Percentiles rank a stretch among this genome's conserved stretches.
Evolutionary conservation across 2,888 invertebrate species (phyloP).

Genomic region (Pristionchus entomophagus): DNA sequence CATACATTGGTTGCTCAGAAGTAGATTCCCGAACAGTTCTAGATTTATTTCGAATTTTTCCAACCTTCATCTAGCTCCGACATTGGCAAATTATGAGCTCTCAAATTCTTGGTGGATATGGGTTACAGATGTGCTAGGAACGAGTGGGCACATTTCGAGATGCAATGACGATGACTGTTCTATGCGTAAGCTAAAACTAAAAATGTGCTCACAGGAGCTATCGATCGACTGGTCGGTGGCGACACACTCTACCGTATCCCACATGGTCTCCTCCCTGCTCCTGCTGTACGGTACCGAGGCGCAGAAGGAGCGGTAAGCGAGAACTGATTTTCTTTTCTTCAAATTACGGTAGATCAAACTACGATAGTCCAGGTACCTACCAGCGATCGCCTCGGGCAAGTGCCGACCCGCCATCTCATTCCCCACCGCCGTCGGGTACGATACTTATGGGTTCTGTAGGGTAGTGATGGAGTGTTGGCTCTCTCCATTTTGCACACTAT

Average conservation of each 20-base stretch:
- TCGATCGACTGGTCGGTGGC: constrained; percentile 64
- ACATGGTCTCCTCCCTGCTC: constrained; percentile 59
- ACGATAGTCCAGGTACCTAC: constrained; percentile 50
- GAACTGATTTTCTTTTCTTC: background rate
- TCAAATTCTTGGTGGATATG: too few relatives aligned
- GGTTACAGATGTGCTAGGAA: too few relatives aligned
- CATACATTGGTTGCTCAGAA: too few relatives aligned
- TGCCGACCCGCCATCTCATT: constrained; percentile 54
- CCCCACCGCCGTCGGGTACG: constrained; percentile 48
- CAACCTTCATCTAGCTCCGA: too few relatives aligned
- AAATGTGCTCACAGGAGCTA: constrained; percentile 62
- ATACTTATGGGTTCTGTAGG: background rate
- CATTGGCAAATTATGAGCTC: too few relatives aligned
- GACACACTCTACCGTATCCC: constrained; percentile 54
- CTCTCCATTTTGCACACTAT: background rate
- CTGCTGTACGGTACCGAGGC: constrained; percentile 57
- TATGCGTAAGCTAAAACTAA: too few relatives aligned
- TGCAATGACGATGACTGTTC: too few relatives aligned
- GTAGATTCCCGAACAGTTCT: too few relatives aligned
- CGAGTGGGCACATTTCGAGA: too few relatives aligned
- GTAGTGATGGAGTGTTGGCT: background rate
- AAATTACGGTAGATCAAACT: too few relatives aligned
- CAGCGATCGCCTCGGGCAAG: constrained; percentile 57
- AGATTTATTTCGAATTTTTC: too few relatives aligned
- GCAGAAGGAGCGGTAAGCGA: constrained; percentile 59